These are phyloP conservation scores for Esox masquinongy DNA, from an alignment of 2,797 vertebrate genomes.

Conservation along the genomic window DNA sequence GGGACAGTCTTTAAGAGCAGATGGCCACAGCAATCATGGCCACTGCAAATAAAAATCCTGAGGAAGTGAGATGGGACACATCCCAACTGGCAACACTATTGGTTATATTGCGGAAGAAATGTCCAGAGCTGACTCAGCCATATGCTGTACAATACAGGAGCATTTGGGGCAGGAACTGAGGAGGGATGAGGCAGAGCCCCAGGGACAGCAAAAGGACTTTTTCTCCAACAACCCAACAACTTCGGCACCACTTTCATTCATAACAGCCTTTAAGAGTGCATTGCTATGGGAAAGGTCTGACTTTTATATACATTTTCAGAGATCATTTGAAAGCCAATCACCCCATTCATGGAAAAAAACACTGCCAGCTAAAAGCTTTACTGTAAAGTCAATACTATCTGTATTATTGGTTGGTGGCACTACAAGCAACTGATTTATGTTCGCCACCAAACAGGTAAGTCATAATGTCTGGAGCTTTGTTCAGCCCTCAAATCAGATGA, in stretches of 20 bases:
- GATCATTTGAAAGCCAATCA: constrained; percentile 54
- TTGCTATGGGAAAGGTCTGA: background rate
- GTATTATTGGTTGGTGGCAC: constrained; percentile 60
- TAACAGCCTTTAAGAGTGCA: background rate
- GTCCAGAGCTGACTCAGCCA: no score
- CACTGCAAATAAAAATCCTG: constrained; percentile 29
- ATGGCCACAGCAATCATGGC: constrained; percentile 40
- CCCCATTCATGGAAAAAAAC: constrained; percentile 47
- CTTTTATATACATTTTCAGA: constrained; percentile 6
- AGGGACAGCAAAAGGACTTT: constrained; percentile 23
- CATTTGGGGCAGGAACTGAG: constrained; percentile 26
- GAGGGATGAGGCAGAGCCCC: constrained; percentile 16
- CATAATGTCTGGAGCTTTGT: constrained; percentile 57
- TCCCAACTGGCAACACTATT: no score
- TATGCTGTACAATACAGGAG: constrained; percentile 7
- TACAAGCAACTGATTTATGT: constrained; percentile 66
- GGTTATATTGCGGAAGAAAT: no score
- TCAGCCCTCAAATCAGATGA: constrained; percentile 58
- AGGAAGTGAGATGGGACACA: constrained; percentile 17
- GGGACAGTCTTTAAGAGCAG: constrained; percentile 35
- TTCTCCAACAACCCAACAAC: constrained; percentile 17
- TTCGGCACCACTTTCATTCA: background rate
- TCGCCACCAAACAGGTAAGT: constrained; percentile 51
- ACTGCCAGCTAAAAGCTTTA: constrained; percentile 44
- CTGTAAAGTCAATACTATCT: constrained; percentile 63